Base-by-base conservation (phyloP, 2,113 vertebrate species). In the Cephalopholis sonnerati region DNA sequence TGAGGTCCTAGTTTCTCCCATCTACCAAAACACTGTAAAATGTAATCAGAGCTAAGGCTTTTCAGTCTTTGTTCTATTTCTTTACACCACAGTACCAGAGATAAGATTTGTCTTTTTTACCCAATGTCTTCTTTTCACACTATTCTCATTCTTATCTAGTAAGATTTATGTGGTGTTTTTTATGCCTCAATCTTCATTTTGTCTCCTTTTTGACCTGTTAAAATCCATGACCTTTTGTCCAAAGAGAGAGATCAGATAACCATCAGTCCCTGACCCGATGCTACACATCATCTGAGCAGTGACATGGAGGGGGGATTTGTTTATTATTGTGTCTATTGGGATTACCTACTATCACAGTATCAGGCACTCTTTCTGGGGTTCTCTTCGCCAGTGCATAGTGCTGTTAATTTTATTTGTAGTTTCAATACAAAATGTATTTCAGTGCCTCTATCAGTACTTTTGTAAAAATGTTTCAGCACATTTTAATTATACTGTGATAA, bases 41-140 rank as follows among this genome's bases (percentile, higher is more conserved):
- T 65, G n/a, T 70, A 66, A 77, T 74, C 50, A 50, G 4, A 79
- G 27, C 57, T 20, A 22, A 58, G 53, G 27, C 32, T 25, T 66
- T 72, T 73, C 46, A 5, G 29, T 68, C 4, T 46, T 24, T 36
- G 58, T 83, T 27, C 44, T 41, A 3, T 54, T 63, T 76, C 44
- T 54, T 1, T 17, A 41, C n/a, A 53, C 41, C 16, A 39, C 20
- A 24, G 63, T 16, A 27, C 41, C 24, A 51, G 22, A 66, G 58
- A 81, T 70, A 46, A 63, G 17, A 16, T 50, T 15, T 46, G 17
- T 17, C 2, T 61, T 50, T 62, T 73, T n/a, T 63, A 5, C 24
- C 44, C 17, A 18, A 3, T 25, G 27, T 74, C 36, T 50, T 46
- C 3, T 10, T 74, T 36, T 78, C 24, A 54, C 41, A 39, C 48